Conservation (phyloP, 2,797 vertebrate genomes). For the Aulostomus chinensis region DNA sequence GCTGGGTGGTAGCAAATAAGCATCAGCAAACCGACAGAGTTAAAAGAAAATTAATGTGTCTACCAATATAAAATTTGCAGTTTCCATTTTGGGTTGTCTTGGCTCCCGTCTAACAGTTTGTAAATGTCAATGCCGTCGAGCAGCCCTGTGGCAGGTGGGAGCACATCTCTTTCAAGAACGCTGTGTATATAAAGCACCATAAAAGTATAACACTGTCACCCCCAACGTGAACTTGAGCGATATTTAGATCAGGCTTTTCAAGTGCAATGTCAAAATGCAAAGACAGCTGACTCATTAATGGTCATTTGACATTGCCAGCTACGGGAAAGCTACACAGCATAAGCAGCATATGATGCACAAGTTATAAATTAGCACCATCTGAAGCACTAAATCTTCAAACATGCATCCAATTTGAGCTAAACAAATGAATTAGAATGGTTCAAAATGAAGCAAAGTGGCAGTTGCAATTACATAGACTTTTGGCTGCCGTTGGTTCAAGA, state of each 20-base stretch:
- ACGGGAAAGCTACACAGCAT: not conserved
- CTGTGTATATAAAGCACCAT: constrained; percentile 34
- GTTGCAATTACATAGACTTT: not conserved
- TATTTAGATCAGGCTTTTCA: constrained; percentile 43
- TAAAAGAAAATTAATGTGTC: too few species aligned
- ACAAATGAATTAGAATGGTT: too few species aligned
- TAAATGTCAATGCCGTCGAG: constrained; percentile 66
- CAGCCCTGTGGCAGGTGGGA: constrained; percentile 65
- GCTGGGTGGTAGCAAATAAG: too few species aligned
- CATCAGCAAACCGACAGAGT: too few species aligned
- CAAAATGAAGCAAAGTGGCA: too few species aligned
- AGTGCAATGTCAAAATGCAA: constrained; percentile 15
- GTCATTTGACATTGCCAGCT: not conserved
- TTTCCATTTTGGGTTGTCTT: constrained; percentile 41
- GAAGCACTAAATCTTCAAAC: too few species aligned
- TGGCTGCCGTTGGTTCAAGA: not conserved
- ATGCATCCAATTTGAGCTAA: too few species aligned
- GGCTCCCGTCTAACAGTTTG: constrained; percentile 29
- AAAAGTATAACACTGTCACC: constrained; percentile 26
- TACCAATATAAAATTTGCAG: too few species aligned
- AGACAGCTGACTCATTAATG: not conserved
- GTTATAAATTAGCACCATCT: too few species aligned
- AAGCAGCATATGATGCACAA: too few species aligned
- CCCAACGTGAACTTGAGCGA: constrained; percentile 16
- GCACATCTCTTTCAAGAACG: constrained; percentile 25